Percentiles rank a stretch among this genome's conserved stretches.
phyloP scores from a whole-genome alignment of 2,797 vertebrate species.

The Poeciliopsis presidionis region DNA sequence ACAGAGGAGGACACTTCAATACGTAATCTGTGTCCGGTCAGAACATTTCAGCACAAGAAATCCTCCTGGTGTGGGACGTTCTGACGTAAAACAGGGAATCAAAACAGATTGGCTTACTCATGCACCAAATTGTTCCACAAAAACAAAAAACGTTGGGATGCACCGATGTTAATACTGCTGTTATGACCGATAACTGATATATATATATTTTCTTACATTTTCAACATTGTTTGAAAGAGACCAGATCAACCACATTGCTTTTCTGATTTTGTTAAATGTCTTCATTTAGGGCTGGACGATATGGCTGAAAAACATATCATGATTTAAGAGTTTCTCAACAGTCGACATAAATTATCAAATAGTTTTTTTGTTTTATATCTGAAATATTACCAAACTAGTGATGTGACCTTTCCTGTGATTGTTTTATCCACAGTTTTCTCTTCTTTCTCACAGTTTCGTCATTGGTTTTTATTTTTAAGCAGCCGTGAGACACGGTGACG shows the following conservation, averaged over 20 bases:
- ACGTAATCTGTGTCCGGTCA: not conserved
- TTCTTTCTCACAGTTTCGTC: no score
- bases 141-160: not conserved
- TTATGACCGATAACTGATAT: not conserved
- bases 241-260: not conserved
- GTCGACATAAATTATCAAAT: no score
- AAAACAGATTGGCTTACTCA: not conserved
- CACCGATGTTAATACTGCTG: not conserved
- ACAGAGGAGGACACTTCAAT: not conserved
- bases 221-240: not conserved
- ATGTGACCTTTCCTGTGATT: no score
- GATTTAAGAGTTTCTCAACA: no score
- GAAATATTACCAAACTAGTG: no score
- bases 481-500: no score
- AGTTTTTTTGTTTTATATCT: no score
- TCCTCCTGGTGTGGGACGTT: not conserved
- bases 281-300: no score
- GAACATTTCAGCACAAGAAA: not conserved
- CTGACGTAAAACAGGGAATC: not conserved
- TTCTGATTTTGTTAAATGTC: no score
- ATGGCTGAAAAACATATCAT: no score
- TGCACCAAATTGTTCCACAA: not conserved
- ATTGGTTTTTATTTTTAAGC: no score
- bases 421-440: no score
- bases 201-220: not conserved